Base-by-base conservation (phyloP, 2,113 vertebrate genomes). In the Syngnathus floridae region DNA sequence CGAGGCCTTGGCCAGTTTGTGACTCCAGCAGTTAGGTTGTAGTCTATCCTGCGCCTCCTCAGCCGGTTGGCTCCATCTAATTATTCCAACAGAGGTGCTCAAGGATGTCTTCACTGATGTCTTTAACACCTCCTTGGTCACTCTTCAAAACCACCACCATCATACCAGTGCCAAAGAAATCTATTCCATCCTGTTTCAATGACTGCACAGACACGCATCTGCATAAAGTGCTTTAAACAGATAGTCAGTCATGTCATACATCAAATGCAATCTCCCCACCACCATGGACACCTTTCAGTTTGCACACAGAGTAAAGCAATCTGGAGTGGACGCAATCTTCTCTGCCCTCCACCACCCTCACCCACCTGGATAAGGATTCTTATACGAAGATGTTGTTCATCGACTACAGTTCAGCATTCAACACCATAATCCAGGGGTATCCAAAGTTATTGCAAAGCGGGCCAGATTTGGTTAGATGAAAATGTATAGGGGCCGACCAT, bases 321-420 rank as follows among this genome's bases (percentile, higher is more conserved):
- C 64, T 13, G 43, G 21, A 16, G 38, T 56, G 6, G 31, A 67
- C 16, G 38, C 41, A n/a, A 48, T 46, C 11, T 59, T 21, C 26
- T 26, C 65, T 36, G 16, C 38, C 17, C 35, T 60, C 38, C 64
- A 60, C 46, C 49, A 19, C 56, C 38, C 64, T 65, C 69, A 57
- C 62, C 46, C 57, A 37, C 4, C 10, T 26, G 21, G 45, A 60
- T 35, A 65, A 35, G 31, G 49, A 60, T 37, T 26, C 57, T 35
- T 60, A 60, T 52, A 55, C 43, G 37, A 65, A 48, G 45, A 60
- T 65, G 46, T 40, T 65, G 36, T 65, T 64, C 63, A 60, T 22
- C 35, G 17, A 60, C 26, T 65, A 59, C 37, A 52, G 36, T 14
- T 60, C 46, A 52, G 62, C 62, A 59, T 60, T 71, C 62, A 63